Evolutionary conservation across 1,140 invertebrate genomes (phyloP).

Genomic region (Zaprionus camerounensis): DNA sequence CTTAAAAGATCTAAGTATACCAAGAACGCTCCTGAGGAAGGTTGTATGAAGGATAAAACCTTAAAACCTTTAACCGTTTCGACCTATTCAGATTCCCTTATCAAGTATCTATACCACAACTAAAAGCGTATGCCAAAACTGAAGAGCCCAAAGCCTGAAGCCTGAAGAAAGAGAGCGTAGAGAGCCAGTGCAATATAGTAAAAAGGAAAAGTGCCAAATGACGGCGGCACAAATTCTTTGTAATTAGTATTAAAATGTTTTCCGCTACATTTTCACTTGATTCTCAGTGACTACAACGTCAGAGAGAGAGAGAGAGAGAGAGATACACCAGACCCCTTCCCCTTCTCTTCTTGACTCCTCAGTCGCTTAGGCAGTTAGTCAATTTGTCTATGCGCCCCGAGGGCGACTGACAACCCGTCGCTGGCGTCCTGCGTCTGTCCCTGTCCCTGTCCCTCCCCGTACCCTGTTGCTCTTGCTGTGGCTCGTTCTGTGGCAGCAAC

Average conservation of each 20-base stretch:
- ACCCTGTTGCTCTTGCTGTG: slow-evolving; percentile 9
- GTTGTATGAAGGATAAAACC: no score
- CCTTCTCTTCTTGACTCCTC: background rate
- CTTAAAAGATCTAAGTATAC: no score
- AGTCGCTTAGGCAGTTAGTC: slow-evolving; percentile 76
- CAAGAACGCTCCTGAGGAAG: no score
- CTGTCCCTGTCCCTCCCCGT: slow-evolving; percentile 4
- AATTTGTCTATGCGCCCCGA: slow-evolving; percentile 75
- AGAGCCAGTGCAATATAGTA: slow-evolving; percentile 17
- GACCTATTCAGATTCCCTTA: background rate
- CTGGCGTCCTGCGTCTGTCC: background rate
- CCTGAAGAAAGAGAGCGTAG: background rate
- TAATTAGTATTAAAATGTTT: slow-evolving; percentile 83
- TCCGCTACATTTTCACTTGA: slow-evolving; percentile 82
- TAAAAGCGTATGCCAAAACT: slow-evolving; percentile 1
- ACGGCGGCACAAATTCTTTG: slow-evolving; percentile 81
- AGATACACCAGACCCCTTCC: background rate
- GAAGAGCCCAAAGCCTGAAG: background rate
- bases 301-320: no score
- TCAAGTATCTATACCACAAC: background rate
- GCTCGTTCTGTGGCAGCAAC: slow-evolving; percentile 18
- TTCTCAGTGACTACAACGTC: slow-evolving; percentile 37
- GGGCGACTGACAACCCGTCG: slow-evolving; percentile 54
- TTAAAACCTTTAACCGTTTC: background rate
- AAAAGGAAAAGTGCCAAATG: slow-evolving; percentile 71